Evolutionary conservation across 92 coral and sea anemone species (phyloP).

Genomic region (Siderastrea radians): DNA sequence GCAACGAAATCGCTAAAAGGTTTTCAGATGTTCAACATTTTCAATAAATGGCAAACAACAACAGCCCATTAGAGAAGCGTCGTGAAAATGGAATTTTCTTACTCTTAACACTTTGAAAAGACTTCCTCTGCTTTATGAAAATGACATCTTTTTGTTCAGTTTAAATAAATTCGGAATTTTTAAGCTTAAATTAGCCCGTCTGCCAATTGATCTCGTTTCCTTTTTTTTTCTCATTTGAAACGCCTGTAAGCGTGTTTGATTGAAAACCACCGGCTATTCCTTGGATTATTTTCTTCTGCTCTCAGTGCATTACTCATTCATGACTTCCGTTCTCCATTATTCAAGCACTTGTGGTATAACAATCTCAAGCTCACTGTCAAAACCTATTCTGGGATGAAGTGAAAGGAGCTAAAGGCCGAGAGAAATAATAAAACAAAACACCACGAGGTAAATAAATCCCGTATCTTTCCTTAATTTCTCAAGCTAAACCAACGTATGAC

Average conservation of each 20-base stretch:
- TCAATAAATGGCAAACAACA: neutral
- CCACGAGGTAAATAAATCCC: neutral
- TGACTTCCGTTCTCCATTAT: neutral
- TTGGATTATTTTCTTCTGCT: neutral
- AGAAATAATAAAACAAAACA: neutral
- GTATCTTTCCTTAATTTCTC: neutral
- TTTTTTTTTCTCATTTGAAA: neutral
- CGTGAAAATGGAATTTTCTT: neutral
- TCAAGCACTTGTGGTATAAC: conserved; percentile 2
- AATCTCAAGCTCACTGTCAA: neutral
- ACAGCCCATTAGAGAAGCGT: neutral
- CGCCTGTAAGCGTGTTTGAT: neutral
- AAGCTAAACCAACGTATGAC: neutral
- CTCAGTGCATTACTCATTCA: neutral
- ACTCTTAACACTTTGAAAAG: neutral
- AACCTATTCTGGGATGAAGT: neutral
- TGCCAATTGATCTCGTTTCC: conserved; percentile 1
- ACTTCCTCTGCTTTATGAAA: neutral
- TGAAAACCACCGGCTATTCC: neutral
- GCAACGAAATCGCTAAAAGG: neutral
- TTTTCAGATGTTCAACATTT: conserved; percentile 3
- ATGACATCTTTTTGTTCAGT: neutral
- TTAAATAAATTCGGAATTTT: neutral
- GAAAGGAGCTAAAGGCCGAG: neutral
- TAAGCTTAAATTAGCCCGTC: neutral